A percentile compares a stretch with the other conserved stretches of the same genome.
These are phyloP conservation scores for Styela clava DNA, from an alignment of 23 tunicate species.

Conservation along the genomic window DNA sequence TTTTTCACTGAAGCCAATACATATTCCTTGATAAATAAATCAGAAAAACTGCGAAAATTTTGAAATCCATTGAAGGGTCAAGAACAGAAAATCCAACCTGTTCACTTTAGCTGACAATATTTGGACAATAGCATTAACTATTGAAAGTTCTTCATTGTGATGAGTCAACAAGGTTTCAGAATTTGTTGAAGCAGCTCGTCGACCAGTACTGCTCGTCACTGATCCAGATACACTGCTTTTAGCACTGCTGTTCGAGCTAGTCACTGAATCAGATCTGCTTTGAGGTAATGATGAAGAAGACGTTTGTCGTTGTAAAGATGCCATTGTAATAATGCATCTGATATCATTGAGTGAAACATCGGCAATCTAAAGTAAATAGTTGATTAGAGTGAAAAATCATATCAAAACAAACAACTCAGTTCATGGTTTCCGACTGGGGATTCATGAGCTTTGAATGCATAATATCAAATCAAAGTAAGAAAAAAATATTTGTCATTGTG, in stretches of 20 bases:
- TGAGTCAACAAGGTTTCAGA: constrained; percentile 37
- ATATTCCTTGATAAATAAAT: too few species aligned
- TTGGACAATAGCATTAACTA: constrained; percentile 47
- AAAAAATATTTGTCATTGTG: too few species aligned
- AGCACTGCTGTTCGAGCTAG: not conserved
- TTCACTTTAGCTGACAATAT: constrained; percentile 39
- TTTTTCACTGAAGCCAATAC: too few species aligned
- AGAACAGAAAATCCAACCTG: too few species aligned
- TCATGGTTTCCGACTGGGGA: too few species aligned
- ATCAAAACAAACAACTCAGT: too few species aligned
- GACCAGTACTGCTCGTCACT: constrained; percentile 35
- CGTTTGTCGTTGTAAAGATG: not conserved
- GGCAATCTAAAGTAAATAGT: constrained; percentile 28
- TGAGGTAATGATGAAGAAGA: constrained; percentile 12
- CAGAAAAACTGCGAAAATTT: too few species aligned
- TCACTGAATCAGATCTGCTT: constrained; percentile 30
- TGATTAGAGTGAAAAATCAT: not conserved
- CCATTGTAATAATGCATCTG: constrained; percentile 37
- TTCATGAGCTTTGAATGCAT: too few species aligned
- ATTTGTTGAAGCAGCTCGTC: constrained; percentile 21
- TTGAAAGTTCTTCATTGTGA: constrained; percentile 60
- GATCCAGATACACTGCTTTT: constrained; percentile 9
- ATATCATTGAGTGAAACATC: constrained; percentile 27
- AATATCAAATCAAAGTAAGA: too few species aligned
- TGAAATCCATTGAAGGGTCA: too few species aligned